Percentiles rank a stretch among this genome's conserved stretches.
Evolutionary conservation across 2,797 vertebrate genomes (phyloP).

Genomic region (Lepilemur septentrionalis): DNA sequence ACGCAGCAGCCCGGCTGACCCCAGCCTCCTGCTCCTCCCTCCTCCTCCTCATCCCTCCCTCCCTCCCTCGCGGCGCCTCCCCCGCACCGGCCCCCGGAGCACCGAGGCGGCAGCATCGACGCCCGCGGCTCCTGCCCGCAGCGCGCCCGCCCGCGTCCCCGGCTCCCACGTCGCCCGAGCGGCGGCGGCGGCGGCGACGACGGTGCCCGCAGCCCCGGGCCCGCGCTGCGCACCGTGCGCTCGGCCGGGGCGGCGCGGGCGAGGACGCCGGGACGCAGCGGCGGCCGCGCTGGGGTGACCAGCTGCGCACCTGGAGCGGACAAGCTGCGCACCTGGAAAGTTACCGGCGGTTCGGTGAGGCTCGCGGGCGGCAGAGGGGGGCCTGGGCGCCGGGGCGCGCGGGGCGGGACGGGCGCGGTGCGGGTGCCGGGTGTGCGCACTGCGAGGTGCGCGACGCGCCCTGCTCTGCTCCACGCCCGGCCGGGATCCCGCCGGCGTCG

Average conservation of each 20-base stretch:
- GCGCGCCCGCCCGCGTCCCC: background rate
- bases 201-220: background rate
- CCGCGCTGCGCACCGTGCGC: background rate
- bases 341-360: slow-evolving; percentile 65
- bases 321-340: slow-evolving; percentile 70
- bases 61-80: slow-evolving; percentile 26
- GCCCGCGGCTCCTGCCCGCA: slow-evolving; percentile 45
- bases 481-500: background rate
- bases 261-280: slow-evolving; percentile 22
- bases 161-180: background rate
- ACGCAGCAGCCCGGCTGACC: slow-evolving; percentile 39
- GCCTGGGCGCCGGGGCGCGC: background rate
- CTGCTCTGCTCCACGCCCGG: background rate
- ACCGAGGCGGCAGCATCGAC: slow-evolving; percentile 4
- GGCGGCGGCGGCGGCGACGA: background rate
- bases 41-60: background rate
- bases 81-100: slow-evolving; percentile 28
- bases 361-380: background rate
- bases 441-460: background rate
- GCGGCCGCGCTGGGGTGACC: background rate
- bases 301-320: slow-evolving; percentile 65
- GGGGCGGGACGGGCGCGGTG: background rate
- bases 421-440: background rate
- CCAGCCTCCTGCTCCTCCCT: slow-evolving; percentile 42
- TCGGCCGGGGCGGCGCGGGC: background rate